Evolutionary conservation across 2,888 invertebrate genomes (phyloP).

Genomic region (Allacma fusca): DNA sequence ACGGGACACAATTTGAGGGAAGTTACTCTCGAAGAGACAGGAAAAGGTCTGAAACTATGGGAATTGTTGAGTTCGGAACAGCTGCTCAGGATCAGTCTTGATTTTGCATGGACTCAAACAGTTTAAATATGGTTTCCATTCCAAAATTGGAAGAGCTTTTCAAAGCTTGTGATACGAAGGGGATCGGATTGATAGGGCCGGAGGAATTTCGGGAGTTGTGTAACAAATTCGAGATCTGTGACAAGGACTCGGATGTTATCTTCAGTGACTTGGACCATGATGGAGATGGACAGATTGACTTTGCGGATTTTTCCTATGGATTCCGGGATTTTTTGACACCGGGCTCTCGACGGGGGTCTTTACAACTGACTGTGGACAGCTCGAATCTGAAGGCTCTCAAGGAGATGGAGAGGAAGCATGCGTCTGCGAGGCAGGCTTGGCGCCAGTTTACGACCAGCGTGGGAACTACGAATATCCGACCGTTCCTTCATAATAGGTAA

Average conservation of each 20-base stretch:
- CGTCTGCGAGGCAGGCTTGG: constrained; percentile 63
- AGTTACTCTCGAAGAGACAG: too few species aligned
- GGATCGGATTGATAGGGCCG: constrained; percentile 66
- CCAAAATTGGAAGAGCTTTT: constrained; percentile 64
- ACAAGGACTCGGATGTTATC: constrained; percentile 66
- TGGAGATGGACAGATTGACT: constrained; percentile 67
- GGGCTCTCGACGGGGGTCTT: constrained; percentile 60
- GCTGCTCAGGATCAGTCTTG: too few species aligned
- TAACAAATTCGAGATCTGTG: constrained; percentile 64
- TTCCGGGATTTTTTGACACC: constrained; percentile 65
- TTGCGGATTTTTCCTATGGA: constrained; percentile 68
- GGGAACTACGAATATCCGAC: constrained; percentile 62
- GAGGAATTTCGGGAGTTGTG: constrained; percentile 67
- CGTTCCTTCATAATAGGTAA: constrained; percentile 60
- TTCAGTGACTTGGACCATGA: constrained; percentile 68
- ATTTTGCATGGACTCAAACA: too few species aligned
- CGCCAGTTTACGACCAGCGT: constrained; percentile 63
- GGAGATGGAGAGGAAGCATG: constrained; percentile 62
- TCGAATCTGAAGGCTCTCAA: constrained; percentile 47
- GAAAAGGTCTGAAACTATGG: too few species aligned
- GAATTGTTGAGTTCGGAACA: too few species aligned
- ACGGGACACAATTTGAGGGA: too few species aligned
- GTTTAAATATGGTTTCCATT: neutral
- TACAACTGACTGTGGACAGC: constrained; percentile 46
- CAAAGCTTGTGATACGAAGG: constrained; percentile 65